Percentiles rank a stretch among this genome's conserved stretches.
phyloP scores from a whole-genome alignment of 1,140 invertebrate genomes.

The Neodiprion virginianus region DNA sequence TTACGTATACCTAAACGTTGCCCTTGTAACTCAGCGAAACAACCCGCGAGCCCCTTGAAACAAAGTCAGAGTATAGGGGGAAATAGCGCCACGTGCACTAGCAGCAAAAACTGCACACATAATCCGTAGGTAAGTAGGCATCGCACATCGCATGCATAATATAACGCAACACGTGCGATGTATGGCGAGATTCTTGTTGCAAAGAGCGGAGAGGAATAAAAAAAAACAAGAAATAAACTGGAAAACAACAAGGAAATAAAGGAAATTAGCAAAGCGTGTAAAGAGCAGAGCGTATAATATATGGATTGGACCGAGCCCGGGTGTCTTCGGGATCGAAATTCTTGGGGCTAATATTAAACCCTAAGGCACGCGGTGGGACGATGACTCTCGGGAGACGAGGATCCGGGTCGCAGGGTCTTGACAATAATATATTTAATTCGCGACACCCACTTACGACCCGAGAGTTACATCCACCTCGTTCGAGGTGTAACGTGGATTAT shows the following conservation, averaged over 20 bases:
- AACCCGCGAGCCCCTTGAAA: too few species aligned
- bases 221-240: neutral
- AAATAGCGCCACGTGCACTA: neutral
- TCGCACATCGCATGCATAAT: neutral
- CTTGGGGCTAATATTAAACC: too few species aligned
- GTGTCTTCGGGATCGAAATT: too few species aligned
- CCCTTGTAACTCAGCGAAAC: too few species aligned
- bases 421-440: neutral
- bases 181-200: neutral
- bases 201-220: neutral
- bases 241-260: neutral
- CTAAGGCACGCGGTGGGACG: too few species aligned
- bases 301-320: too few species aligned
- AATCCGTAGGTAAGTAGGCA: neutral
- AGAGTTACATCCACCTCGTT: too few species aligned
- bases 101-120: neutral
- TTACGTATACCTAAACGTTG: too few species aligned
- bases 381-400: too few species aligned
- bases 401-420: neutral
- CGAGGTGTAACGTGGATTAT: too few species aligned
- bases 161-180: neutral
- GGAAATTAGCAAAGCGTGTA: neutral
- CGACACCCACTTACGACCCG: neutral
- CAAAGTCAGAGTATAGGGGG: too few species aligned
- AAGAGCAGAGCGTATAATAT: too few species aligned